phyloP scores from a whole-genome alignment of 2,113 vertebrate species.

The Melanotaenia duboulayi region DNA sequence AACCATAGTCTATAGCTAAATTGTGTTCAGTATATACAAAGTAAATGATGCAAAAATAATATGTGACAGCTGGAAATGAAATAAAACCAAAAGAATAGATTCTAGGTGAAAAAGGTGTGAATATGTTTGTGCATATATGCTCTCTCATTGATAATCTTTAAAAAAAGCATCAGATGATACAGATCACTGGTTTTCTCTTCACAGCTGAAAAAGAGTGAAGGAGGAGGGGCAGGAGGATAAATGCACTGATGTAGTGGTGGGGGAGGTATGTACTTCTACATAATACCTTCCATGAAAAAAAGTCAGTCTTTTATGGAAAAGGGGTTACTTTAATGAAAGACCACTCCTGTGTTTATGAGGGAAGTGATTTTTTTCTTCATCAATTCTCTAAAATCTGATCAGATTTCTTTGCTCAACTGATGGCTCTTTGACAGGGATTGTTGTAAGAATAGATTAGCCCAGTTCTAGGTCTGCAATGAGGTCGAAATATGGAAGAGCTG shows the following conservation, averaged over 20 bases:
- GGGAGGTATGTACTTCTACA: conserved; percentile 55
- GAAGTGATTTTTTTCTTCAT: conserved; percentile 33
- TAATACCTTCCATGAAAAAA: conserved; percentile 45
- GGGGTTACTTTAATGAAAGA: conserved; percentile 44
- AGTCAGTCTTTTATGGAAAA: conserved; percentile 17
- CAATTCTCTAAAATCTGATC: conserved; percentile 39
- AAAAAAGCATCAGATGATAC: conserved; percentile 50
- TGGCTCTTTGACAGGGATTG: conserved; percentile 44
- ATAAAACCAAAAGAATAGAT: not conserved
- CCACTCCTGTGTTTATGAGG: conserved; percentile 34
- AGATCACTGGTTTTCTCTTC: conserved; percentile 56
- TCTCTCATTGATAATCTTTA: conserved; percentile 53
- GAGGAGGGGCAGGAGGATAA: conserved; percentile 46
- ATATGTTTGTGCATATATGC: conserved; percentile 9
- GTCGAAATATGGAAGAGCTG: conserved; percentile 27
- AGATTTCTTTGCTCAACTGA: conserved; percentile 52
- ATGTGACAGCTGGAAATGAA: not conserved
- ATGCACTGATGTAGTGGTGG: conserved; percentile 32
- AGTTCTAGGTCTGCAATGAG: conserved; percentile 40
- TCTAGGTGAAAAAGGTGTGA: not conserved
- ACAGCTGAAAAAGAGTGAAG: conserved; percentile 22
- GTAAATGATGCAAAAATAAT: not conserved
- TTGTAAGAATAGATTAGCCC: conserved; percentile 64
- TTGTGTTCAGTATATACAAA: conserved; percentile 3
- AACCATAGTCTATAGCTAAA: conserved; percentile 18